phyloP scores from a whole-genome alignment of 2,888 invertebrate genomes.

The Drosophila nr. perissopoda region DNA sequence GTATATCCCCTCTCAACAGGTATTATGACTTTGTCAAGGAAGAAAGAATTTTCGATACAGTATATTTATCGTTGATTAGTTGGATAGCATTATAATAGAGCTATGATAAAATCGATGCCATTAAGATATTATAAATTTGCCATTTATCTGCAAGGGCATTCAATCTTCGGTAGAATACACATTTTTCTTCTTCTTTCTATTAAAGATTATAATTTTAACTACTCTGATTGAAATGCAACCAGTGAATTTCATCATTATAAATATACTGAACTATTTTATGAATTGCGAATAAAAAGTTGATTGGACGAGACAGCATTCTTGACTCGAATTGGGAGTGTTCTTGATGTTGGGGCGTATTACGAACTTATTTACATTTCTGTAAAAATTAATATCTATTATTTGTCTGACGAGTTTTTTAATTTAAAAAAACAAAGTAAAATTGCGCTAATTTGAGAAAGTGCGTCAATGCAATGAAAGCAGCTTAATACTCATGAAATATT shows the following conservation, averaged over 20 bases:
- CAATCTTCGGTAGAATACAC: not conserved
- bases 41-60: not conserved
- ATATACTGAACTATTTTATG: constrained; percentile 52
- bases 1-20: not conserved
- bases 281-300: constrained; percentile 48
- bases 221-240: constrained; percentile 59
- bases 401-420: not conserved
- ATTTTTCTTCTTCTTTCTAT: constrained; percentile 8
- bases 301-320: constrained; percentile 56
- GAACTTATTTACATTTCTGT: not conserved
- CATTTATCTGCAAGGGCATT: constrained; percentile 8
- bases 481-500: not conserved
- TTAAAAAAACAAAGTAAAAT: not conserved
- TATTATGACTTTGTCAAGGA: not conserved
- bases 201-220: constrained; percentile 18
- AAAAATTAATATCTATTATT: not conserved
- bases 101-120: not conserved
- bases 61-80: not conserved
- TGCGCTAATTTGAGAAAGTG: not conserved
- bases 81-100: not conserved
- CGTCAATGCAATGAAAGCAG: not conserved
- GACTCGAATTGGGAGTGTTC: constrained; percentile 25
- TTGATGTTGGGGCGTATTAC: not conserved
- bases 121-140: not conserved
- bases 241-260: constrained; percentile 68